Conservation (phyloP, 2,888 invertebrate species). For the Xylota segnis region DNA sequence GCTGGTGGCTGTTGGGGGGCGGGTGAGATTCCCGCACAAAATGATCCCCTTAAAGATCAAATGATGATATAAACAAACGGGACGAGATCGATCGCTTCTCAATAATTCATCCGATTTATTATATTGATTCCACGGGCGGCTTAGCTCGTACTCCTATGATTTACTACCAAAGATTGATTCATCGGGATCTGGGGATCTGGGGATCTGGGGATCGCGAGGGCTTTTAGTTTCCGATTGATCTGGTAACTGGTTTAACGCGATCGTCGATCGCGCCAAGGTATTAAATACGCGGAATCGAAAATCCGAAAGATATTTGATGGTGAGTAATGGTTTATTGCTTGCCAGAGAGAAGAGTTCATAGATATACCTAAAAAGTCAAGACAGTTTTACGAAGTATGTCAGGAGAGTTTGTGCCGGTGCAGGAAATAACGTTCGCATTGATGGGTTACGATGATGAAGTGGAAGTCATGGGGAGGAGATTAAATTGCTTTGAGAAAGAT, state of each 20-base stretch:
- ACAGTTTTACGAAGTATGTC: slow-evolving; percentile 28
- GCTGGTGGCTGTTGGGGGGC: slow-evolving; percentile 1
- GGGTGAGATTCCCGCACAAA: slow-evolving; percentile 13
- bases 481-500: slow-evolving; percentile 1
- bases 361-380: not conserved
- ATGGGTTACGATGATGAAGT: slow-evolving; percentile 2
- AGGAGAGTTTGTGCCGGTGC: not conserved
- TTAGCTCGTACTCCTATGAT: slow-evolving; percentile 16
- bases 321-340: slow-evolving; percentile 31
- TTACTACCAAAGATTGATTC: slow-evolving; percentile 37
- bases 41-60: slow-evolving; percentile 42
- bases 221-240: slow-evolving; percentile 18
- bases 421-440: not conserved
- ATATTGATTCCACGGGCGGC: slow-evolving; percentile 5
- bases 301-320: slow-evolving; percentile 26
- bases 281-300: slow-evolving; percentile 20
- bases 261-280: slow-evolving; percentile 1
- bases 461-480: slow-evolving; percentile 3
- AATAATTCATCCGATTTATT: slow-evolving; percentile 54
- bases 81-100: slow-evolving; percentile 41
- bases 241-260: slow-evolving; percentile 48
- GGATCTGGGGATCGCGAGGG: slow-evolving; percentile 11
- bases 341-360: slow-evolving; percentile 1
- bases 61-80: slow-evolving; percentile 59
- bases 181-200: not conserved